A percentile compares a stretch with the other conserved stretches of the same genome.
phyloP scores from a whole-genome alignment of 2,797 vertebrate species.

The Acanthis flammea region DNA sequence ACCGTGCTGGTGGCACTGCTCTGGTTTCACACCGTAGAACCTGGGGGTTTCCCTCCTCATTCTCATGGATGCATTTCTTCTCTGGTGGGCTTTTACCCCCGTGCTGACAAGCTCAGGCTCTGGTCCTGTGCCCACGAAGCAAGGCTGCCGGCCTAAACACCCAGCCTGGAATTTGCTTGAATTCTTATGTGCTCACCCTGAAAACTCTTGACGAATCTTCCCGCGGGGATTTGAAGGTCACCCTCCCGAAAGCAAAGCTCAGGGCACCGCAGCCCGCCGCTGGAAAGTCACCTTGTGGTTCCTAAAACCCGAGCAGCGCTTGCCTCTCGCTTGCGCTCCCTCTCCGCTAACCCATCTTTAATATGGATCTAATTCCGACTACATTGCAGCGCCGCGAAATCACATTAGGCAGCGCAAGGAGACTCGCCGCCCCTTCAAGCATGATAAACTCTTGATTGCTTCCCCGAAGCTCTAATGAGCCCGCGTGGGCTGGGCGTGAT shows the following conservation, averaged over 20 bases:
- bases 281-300: neutral
- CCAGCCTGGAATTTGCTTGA: neutral
- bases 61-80: neutral
- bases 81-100: neutral
- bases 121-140: rapidly evolving
- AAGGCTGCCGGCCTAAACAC: neutral
- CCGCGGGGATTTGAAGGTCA: neutral
- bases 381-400: conserved; percentile 38
- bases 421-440: conserved; percentile 69
- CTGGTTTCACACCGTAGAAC: neutral
- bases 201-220: neutral
- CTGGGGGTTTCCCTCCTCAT: neutral
- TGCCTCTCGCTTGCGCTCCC: neutral
- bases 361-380: conserved; percentile 46
- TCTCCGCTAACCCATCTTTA: neutral
- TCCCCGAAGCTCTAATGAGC: conserved; percentile 70
- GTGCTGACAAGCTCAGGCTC: rapidly evolving
- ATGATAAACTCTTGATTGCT: conserved; percentile 74
- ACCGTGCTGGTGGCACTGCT: neutral
- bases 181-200: neutral
- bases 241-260: neutral
- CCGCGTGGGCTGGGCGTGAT: conserved; percentile 31
- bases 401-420: conserved; percentile 62
- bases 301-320: neutral
- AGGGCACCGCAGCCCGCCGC: neutral